These are phyloP conservation scores for Shargacucullia verbasci DNA, from an alignment of 2,888 invertebrate genomes.

Conservation along the genomic window DNA sequence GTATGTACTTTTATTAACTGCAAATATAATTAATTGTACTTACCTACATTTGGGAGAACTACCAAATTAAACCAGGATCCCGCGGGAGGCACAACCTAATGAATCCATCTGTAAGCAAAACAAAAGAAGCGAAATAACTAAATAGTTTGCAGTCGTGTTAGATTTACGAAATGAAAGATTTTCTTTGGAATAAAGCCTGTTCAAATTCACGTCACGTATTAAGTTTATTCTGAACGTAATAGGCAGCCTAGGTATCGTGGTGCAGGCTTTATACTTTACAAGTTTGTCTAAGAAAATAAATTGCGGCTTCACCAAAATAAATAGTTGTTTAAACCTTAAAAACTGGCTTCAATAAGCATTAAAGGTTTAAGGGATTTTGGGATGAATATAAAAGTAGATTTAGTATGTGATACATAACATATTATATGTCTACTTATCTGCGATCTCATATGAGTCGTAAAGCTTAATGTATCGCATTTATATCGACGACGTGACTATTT, in stretches of 20 bases:
- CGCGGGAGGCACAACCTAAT: conserved; percentile 1
- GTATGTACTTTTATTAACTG: too few species aligned
- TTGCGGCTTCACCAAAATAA: conserved; percentile 22
- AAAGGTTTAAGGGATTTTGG: background rate
- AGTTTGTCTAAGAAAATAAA: conserved; percentile 37
- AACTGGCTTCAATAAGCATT: conserved; percentile 4
- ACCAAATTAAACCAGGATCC: too few species aligned
- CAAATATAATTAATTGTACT: too few species aligned
- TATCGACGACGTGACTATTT: too few species aligned
- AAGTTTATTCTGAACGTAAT: conserved; percentile 49
- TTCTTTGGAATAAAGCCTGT: conserved; percentile 34
- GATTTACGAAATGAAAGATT: conserved; percentile 46
- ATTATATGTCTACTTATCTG: too few species aligned
- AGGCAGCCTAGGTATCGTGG: conserved; percentile 37
- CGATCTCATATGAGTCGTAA: too few species aligned
- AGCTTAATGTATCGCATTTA: too few species aligned
- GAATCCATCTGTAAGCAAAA: conserved; percentile 34
- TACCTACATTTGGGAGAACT: background rate
- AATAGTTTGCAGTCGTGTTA: conserved; percentile 35
- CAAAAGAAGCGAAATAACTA: conserved; percentile 26
- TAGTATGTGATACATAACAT: too few species aligned
- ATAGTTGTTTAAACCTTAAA: conserved; percentile 7
- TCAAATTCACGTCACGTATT: conserved; percentile 48
- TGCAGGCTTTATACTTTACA: conserved; percentile 28
- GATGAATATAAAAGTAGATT: background rate